Evolutionary conservation across 2,113 vertebrate genomes (phyloP), one percentile per base, ranked within the genome.

Genomic region (Toxotes jaculatrix): DNA sequence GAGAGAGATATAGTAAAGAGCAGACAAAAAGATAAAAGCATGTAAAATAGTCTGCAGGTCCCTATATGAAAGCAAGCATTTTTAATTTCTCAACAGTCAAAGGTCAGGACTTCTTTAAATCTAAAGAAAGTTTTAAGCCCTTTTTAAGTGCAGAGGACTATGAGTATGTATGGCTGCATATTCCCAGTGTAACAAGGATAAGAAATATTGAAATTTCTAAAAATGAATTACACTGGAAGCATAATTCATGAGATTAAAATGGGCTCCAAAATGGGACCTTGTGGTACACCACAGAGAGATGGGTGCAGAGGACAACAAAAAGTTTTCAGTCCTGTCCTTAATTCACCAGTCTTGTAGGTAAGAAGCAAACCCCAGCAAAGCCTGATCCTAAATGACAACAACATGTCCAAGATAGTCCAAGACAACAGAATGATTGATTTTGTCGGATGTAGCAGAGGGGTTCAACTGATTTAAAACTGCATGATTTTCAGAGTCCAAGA

Each of bases 1-100:
- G 42, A 57, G 32, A 56, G 72, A 83, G 9, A 57, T 76, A 60
- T 45, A 76, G 27, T 72, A 79, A 75, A 57, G 53, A 83, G 49
- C 62, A 53, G 27, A 62, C 23, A 59, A 70, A 67, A 27, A 68
- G 23, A 53, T 71, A n/a, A 74, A 84, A 17, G 19, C 42, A 60
- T 60, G 36, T 70, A 21, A 55, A 36, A 70, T 31, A 62, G 32
- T 61, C 51, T 31, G 16, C 14, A 4, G 27, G 27, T 43, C 47
- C 23, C 21, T 51, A 36, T 51, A 68, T 27, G 32, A 70, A 17
- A 69, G 13, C 36, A 56, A 45, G 13, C 27, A 12, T n/a, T 80
- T 27, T 76, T 38, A 21, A n/a, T 76, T 43, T 66, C 23, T 49
- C n/a, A 43, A 12, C 2, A 53, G 13, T 16, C 8, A 34, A 36